Conservation (phyloP, 1,140 invertebrate genomes). For the Aphaenogaster floridana region DNA sequence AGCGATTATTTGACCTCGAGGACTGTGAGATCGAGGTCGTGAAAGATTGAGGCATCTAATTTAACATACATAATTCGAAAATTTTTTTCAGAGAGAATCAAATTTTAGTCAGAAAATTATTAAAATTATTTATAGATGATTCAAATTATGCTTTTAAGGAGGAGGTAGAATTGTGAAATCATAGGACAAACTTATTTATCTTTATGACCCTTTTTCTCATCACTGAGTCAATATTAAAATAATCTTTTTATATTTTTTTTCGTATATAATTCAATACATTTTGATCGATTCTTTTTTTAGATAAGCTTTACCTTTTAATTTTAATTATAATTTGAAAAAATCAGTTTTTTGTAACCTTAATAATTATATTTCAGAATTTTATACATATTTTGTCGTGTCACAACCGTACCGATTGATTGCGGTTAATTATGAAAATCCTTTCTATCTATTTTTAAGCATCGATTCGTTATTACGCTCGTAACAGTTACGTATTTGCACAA, state of each 20-base stretch:
- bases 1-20: slow-evolving; percentile 49
- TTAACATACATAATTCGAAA: neutral
- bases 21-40: slow-evolving; percentile 8
- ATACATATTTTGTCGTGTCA: neutral
- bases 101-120: neutral
- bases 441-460: neutral
- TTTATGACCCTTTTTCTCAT: too few relatives aligned
- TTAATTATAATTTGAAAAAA: neutral
- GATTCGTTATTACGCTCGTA: neutral
- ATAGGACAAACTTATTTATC: too few relatives aligned
- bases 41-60: neutral
- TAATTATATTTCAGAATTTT: neutral
- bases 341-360: neutral
- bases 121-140: neutral
- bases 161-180: too few relatives aligned
- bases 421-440: neutral
- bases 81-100: neutral
- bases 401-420: neutral
- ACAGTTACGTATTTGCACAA: slow-evolving; percentile 18
- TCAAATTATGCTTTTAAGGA: too few relatives aligned
- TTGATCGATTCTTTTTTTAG: neutral
- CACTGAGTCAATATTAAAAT: too few relatives aligned
- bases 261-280: neutral
- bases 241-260: neutral
- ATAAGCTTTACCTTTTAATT: neutral